Base-by-base conservation (phyloP, 2,113 vertebrate species). In the Scartelaos histophorus region DNA sequence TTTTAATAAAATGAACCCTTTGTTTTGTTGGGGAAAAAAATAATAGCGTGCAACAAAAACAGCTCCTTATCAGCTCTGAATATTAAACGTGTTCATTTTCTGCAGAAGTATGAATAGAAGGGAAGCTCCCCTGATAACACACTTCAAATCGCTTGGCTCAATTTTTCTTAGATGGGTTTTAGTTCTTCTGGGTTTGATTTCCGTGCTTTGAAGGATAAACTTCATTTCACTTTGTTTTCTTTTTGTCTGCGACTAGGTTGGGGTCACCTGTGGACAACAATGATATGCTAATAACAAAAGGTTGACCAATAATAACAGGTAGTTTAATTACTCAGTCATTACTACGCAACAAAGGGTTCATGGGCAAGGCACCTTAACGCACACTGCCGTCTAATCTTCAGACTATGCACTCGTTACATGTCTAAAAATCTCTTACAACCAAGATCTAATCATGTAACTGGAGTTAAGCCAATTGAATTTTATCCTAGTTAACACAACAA, bases 91-190 rank as follows among this genome's bases (percentile, higher is more conserved):
- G 38, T 64, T 64, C 61, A 19, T n/a, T 64, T 64, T 38, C 61
- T 61, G 58, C 25, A 34, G 25, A 16, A 61, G 34, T 61, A 61
- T 61, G 58, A 34, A 61, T 61, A 61, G 58, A 61, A 61, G 19
- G 34, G 17, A 64, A 38, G 61, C 34, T 64, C 61, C 61, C 61
- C 61, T 43, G 61, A 64, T 64, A 64, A 64, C 61, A 13, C 61
- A 38, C 19, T 64, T 43, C 61, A 64, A 64, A 35, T 17, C n/a
- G 61, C 34, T n/a, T 19, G 19, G 29, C 16, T 38, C 19, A 38
- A 29, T 43, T 43, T 43, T 38, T 64, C 43, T 38, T 38, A 64
- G n/a, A 17, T 19, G n/a, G 16, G 38, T 38, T 38, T 64, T 58
- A 11, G 17, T 64, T 19, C 4, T 38, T 35, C 61, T 43, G 34